Evolutionary conservation across 1,140 invertebrate genomes (phyloP).

Genomic region (Lepidurus arcticus): DNA sequence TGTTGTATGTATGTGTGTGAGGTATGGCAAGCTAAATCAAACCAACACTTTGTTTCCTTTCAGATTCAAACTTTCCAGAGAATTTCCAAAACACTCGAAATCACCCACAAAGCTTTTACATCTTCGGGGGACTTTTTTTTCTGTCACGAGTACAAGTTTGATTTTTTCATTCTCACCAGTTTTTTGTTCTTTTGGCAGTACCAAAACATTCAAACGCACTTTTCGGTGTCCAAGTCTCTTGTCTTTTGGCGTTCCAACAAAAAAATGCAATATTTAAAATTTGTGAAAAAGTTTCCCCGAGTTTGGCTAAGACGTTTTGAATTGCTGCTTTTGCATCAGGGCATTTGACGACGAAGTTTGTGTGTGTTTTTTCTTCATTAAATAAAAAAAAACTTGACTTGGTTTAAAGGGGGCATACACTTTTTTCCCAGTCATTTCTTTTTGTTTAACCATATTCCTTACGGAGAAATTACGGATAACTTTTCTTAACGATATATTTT

Average conservation of each 20-base stretch:
- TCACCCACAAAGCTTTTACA: background rate
- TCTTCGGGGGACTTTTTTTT: background rate
- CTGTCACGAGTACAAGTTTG: background rate
- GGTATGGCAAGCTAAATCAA: slow-evolving; percentile 21
- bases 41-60: background rate
- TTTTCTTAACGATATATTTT: background rate
- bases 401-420: background rate
- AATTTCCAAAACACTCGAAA: background rate
- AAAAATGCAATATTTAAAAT: slow-evolving; percentile 22
- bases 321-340: background rate
- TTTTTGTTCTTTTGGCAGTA: background rate
- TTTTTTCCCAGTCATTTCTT: background rate
- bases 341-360: background rate
- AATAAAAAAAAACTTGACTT: slow-evolving; percentile 1
- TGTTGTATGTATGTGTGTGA: slow-evolving; percentile 3
- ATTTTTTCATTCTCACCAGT: background rate
- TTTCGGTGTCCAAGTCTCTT: background rate
- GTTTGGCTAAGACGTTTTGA: slow-evolving; percentile 19
- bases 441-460: background rate
- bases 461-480: background rate
- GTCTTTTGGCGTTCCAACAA: background rate
- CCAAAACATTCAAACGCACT: background rate
- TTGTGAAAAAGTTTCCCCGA: slow-evolving; percentile 12
- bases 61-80: background rate
- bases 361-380: background rate